phyloP scores from a whole-genome alignment of 2,888 invertebrate genomes.

The Melieria picta region DNA sequence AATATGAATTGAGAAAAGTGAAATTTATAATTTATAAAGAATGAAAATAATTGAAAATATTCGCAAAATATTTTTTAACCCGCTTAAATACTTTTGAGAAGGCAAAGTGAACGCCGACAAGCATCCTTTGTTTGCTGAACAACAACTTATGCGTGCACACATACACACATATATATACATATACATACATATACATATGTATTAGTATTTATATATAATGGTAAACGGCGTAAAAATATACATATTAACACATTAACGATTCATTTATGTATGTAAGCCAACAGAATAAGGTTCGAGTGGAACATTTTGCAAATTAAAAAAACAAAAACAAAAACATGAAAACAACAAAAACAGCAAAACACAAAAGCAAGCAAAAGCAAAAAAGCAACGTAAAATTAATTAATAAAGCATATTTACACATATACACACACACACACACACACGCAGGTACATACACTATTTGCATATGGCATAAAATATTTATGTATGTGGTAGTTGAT shows the following conservation, averaged over 20 bases:
- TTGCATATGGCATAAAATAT: neutral
- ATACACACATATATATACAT: slow-evolving; percentile 7
- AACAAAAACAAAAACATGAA: neutral
- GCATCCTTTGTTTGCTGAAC: too few relatives aligned
- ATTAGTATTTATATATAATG: slow-evolving; percentile 20
- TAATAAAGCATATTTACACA: neutral
- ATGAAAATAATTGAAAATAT: too few relatives aligned
- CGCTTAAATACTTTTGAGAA: too few relatives aligned
- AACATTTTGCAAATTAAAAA: neutral
- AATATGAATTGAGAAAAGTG: too few relatives aligned
- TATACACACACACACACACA: neutral
- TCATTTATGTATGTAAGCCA: too few relatives aligned
- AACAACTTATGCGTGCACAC: neutral
- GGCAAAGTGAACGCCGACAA: too few relatives aligned
- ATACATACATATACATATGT: slow-evolving; percentile 16
- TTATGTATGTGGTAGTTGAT: neutral
- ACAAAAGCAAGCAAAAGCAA: neutral
- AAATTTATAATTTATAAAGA: too few relatives aligned
- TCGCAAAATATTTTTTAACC: too few relatives aligned
- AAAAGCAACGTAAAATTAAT: slow-evolving; percentile 13
- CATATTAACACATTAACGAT: too few relatives aligned
- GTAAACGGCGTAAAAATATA: neutral
- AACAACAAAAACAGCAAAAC: neutral
- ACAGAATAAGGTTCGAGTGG: too few relatives aligned
- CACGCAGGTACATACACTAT: neutral